Percentiles rank a stretch among this genome's conserved stretches.
phyloP scores from a whole-genome alignment of 2,797 vertebrate genomes.

The Nothura maculosa region DNA sequence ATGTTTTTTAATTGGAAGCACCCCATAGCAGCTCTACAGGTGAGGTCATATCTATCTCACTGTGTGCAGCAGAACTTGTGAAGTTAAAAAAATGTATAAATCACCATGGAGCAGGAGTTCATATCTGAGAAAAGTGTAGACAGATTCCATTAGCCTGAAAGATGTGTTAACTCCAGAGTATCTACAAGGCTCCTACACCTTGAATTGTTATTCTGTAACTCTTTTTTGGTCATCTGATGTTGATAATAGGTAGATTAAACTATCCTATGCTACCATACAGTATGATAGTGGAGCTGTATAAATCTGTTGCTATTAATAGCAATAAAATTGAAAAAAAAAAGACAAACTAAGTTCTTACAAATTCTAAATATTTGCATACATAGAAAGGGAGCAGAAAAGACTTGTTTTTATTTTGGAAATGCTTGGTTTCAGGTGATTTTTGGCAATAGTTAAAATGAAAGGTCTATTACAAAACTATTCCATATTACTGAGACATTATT shows the following conservation, averaged over 20 bases:
- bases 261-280: neutral
- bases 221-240: neutral
- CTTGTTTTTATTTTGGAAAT: neutral
- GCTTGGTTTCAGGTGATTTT: neutral
- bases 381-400: neutral
- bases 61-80: neutral
- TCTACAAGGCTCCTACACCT: neutral
- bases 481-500: neutral
- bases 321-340: neutral
- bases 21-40: neutral
- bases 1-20: neutral
- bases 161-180: fast-evolving
- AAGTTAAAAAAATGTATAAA: neutral
- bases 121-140: neutral
- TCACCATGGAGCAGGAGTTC: neutral
- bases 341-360: neutral
- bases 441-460: neutral
- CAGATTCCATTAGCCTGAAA: neutral
- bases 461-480: neutral
- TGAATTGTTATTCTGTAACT: neutral
- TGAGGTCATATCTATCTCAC: neutral
- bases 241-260: neutral
- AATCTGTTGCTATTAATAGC: neutral
- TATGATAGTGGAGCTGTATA: neutral
- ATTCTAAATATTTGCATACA: neutral